Conservation (phyloP, 2,888 invertebrate species). For the Eumacrocentrus americanus region DNA sequence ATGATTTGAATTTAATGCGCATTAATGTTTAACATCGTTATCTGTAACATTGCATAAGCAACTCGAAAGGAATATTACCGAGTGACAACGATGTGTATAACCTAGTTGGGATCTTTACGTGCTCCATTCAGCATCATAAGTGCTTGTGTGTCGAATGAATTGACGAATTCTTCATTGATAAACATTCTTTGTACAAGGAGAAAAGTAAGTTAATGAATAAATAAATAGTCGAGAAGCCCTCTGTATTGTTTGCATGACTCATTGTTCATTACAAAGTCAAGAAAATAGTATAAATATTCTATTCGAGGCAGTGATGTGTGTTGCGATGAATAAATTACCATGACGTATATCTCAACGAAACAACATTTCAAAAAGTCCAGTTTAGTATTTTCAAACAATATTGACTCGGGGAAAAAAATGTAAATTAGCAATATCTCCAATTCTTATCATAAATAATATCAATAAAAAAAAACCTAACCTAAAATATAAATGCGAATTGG, state of each 20-base stretch:
- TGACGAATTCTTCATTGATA: no score
- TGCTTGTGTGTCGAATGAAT: background rate
- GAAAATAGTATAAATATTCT: background rate
- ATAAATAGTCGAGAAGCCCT: background rate
- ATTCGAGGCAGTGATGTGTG: no score
- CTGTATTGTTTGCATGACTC: background rate
- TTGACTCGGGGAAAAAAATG: background rate
- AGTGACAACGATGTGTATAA: constrained; percentile 11
- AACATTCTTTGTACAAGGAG: background rate
- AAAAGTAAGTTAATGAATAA: background rate
- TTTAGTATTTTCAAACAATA: no score
- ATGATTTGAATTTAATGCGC: background rate
- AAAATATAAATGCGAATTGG: background rate
- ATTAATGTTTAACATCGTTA: background rate
- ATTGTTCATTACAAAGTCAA: background rate
- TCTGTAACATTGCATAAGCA: background rate
- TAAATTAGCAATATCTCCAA: constrained; percentile 9
- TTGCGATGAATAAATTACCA: no score
- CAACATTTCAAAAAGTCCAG: no score
- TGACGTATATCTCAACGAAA: no score
- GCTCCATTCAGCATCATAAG: constrained; percentile 7
- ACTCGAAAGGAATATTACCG: background rate
- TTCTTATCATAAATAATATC: background rate
- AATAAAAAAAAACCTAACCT: constrained; percentile 6
- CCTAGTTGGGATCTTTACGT: constrained; percentile 8